Evolutionary conservation across 2,113 vertebrate genomes (phyloP), one percentile per base, ranked within the genome.

Genomic region (Neolamprologus devosi): DNA sequence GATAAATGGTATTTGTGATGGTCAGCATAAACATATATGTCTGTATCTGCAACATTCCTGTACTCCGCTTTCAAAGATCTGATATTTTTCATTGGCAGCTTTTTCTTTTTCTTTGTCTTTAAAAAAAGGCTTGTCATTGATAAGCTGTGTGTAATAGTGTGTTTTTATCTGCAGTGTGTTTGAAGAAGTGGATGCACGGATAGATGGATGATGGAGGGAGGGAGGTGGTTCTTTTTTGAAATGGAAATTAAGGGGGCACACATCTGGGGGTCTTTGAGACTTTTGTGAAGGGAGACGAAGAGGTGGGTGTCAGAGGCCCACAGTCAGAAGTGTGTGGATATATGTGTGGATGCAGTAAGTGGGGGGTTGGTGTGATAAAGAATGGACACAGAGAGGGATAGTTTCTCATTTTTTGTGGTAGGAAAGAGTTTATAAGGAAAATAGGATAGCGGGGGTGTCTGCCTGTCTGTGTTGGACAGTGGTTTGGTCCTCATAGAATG

Each of bases 211-310:
- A 85, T 53, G 84, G 87, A 89, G 58, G 82, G 78, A 91, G 88
- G 91, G 88, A 86, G 92, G 85, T 93, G 84, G 78, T 82, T 90
- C 53, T 93, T 95, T 95, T 95, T 96, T 94, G 83, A 95, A 96
- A 95, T 96, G 94, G 92, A 95, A 96, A 96, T 96, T 10, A 93
- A 90, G 89, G 91, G 87, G 94, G 93, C 87, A 91, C 94, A 95
- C 95, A 96, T 95, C 93, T 95, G 94, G 94, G 94, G 94, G 94
- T 96, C 94, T 95, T 95, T 94, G 88, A 95, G 93, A 94, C 93
- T 91, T 94, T 94, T 95, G 93, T 93, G 33, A 84, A 82, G 47
- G 84, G 81, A 68, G 88, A 58, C 14, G 84, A 89, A 89, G 85
- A 86, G 87, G 92, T 89, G 92, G 90, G 93, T 94, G 88, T 93